Evolutionary conservation across 2,888 invertebrate genomes (phyloP).

Genomic region (Mimumesa dahlbomi): DNA sequence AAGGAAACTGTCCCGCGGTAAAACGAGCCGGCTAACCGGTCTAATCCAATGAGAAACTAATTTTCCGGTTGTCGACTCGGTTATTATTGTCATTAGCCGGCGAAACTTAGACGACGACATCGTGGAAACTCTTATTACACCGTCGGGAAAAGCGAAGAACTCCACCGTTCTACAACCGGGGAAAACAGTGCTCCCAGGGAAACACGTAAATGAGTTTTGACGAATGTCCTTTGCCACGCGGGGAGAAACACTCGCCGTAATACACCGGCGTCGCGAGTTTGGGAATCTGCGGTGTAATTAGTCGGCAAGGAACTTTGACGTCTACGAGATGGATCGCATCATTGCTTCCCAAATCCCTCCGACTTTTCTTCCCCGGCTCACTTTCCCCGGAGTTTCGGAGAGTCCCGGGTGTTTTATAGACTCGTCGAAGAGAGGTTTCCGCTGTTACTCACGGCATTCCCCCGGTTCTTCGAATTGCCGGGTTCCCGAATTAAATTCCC

Average conservation of each 20-base stretch:
- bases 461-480: background rate
- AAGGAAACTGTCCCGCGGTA: background rate
- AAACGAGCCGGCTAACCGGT: constrained; percentile 9
- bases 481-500: no score
- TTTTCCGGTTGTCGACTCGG: constrained; percentile 47
- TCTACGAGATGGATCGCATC: constrained; percentile 54
- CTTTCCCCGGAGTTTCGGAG: constrained; percentile 1
- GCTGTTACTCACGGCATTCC: background rate
- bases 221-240: constrained; percentile 37
- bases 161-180: constrained; percentile 12
- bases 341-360: constrained; percentile 27
- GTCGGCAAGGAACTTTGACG: constrained; percentile 53
- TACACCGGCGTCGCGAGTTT: background rate
- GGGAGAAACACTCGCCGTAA: constrained; percentile 31
- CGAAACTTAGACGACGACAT: background rate
- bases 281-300: constrained; percentile 42
- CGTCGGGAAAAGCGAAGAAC: background rate
- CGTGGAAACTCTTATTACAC: constrained; percentile 6
- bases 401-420: background rate
- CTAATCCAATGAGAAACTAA: constrained; percentile 59
- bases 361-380: constrained; percentile 17
- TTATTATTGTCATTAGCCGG: constrained; percentile 1
- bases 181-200: constrained; percentile 26
- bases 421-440: background rate
- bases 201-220: constrained; percentile 50